Evolutionary conservation across 1,140 invertebrate genomes (phyloP).

Genomic region (Dreissena rostriformis): DNA sequence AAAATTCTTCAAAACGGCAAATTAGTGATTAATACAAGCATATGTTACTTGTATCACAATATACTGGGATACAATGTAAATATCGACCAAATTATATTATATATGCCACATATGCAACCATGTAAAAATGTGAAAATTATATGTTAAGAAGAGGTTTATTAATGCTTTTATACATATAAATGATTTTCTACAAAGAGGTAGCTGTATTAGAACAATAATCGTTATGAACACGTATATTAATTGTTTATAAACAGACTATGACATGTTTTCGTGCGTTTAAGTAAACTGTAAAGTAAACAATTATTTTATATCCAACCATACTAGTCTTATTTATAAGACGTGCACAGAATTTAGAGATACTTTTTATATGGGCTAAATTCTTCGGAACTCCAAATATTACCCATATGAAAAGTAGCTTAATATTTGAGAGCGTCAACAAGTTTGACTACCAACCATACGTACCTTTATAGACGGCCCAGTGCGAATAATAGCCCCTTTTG

Average conservation of each 20-base stretch:
- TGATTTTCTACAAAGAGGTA: not conserved
- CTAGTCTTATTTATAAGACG: too few species aligned
- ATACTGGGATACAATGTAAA: not conserved
- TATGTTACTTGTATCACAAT: too few species aligned
- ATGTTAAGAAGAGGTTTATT: not conserved
- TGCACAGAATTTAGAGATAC: too few species aligned
- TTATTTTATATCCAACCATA: too few species aligned
- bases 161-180: not conserved
- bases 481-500: slow-evolving; percentile 69
- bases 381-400: too few species aligned
- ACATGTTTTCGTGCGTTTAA: not conserved
- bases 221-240: not conserved
- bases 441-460: slow-evolving; percentile 18
- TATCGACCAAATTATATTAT: not conserved
- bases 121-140: not conserved
- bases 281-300: too few species aligned
- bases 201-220: not conserved
- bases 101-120: not conserved
- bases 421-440: too few species aligned
- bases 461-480: slow-evolving; percentile 76
- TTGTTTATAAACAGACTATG: not conserved
- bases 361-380: too few species aligned
- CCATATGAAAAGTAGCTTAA: too few species aligned
- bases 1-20: too few species aligned
- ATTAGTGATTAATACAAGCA: too few species aligned